These are phyloP conservation scores for Watsonalla cultraria DNA, from an alignment of 2,888 invertebrate genomes.

Conservation along the genomic window DNA sequence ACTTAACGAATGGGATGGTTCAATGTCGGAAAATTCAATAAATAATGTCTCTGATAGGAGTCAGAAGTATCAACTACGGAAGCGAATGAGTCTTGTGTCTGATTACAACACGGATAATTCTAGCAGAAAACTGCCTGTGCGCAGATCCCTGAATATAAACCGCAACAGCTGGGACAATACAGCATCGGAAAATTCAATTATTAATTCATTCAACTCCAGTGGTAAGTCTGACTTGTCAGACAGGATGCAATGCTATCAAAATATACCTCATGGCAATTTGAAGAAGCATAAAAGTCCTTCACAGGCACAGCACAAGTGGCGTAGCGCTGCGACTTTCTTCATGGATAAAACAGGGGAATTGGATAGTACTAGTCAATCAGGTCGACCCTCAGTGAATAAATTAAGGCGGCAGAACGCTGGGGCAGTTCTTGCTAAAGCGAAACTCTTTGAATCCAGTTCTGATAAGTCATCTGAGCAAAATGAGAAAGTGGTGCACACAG, in stretches of 20 bases:
- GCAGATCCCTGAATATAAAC: slow-evolving; percentile 56
- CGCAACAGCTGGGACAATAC: slow-evolving; percentile 49
- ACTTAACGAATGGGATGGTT: slow-evolving; percentile 49
- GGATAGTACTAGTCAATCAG: slow-evolving; percentile 68
- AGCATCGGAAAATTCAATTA: slow-evolving; percentile 49
- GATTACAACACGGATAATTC: slow-evolving; percentile 55
- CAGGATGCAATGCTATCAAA: slow-evolving; percentile 42
- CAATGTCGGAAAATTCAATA: slow-evolving; percentile 45
- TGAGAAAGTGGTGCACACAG: slow-evolving; percentile 45
- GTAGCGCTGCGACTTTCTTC: slow-evolving; percentile 76
- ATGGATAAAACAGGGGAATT: slow-evolving; percentile 71
- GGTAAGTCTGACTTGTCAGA: slow-evolving; percentile 41
- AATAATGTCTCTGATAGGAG: slow-evolving; percentile 43
- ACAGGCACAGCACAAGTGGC: slow-evolving; percentile 65
- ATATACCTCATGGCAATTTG: slow-evolving; percentile 33
- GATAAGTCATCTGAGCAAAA: slow-evolving; percentile 66
- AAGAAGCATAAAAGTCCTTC: slow-evolving; percentile 42
- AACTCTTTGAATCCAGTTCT: slow-evolving; percentile 82
- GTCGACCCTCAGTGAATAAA: slow-evolving; percentile 85
- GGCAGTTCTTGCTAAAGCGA: slow-evolving; percentile 88
- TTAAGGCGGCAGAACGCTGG: slow-evolving; percentile 87
- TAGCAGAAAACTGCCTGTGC: slow-evolving; percentile 47
- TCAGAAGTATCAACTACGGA: slow-evolving; percentile 55
- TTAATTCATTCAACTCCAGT: slow-evolving; percentile 45
- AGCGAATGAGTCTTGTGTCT: slow-evolving; percentile 53